A percentile compares a stretch with the other conserved stretches of the same genome.
Conservation (phyloP, 2,888 invertebrate species). For the Epistrophe grossulariae region DNA sequence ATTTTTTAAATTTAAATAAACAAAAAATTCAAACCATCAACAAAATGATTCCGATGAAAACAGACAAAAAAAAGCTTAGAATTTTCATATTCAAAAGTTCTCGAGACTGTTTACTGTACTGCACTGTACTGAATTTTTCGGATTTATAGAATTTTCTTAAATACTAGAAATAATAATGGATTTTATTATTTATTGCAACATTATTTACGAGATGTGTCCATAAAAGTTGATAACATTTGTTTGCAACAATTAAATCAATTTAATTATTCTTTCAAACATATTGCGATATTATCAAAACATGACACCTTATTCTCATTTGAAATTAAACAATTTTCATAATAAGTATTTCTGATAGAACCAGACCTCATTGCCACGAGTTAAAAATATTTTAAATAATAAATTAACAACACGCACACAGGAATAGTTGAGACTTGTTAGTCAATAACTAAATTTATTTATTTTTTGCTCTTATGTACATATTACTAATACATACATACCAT, state of each 20-base stretch:
- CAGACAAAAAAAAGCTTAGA: not conserved
- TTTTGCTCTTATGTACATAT: too few relatives aligned
- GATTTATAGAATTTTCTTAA: not conserved
- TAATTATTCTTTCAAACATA: not conserved
- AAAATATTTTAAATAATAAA: too few relatives aligned
- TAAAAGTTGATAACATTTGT: not conserved
- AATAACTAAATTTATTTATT: too few relatives aligned
- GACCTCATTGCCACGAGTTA: not conserved
- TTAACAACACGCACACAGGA: too few relatives aligned
- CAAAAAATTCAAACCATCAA: conserved; percentile 12
- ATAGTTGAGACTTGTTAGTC: too few relatives aligned
- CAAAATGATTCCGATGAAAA: conserved; percentile 2
- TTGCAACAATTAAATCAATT: not conserved
- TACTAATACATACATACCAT: too few relatives aligned
- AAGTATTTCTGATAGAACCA: not conserved
- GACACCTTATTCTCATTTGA: not conserved
- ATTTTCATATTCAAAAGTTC: conserved; percentile 8
- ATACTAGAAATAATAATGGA: not conserved
- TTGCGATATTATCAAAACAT: conserved; percentile 3
- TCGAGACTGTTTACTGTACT: not conserved
- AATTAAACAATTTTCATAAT: not conserved
- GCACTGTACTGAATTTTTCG: not conserved
- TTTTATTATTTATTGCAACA: not conserved
- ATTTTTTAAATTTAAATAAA: not conserved
- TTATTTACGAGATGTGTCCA: not conserved